phyloP scores from a whole-genome alignment of 2,113 vertebrate species.

The Onychostruthus taczanowskii region DNA sequence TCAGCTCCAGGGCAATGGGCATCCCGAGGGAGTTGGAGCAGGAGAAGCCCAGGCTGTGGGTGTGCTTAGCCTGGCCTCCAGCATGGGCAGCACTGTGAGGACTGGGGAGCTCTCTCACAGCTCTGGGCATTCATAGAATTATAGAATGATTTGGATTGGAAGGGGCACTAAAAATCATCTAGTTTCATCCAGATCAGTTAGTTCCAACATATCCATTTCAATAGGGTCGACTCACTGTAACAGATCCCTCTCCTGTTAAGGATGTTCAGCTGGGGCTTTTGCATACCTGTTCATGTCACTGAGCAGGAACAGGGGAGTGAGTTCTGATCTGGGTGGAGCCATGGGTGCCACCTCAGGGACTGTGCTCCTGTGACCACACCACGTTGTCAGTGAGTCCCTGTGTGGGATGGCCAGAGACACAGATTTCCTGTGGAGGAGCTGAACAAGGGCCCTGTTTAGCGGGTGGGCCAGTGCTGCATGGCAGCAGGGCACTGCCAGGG shows the following conservation, averaged over 20 bases:
- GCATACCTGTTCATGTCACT: not conserved
- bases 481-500: not conserved
- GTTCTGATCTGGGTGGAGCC: not conserved
- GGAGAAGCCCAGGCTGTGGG: not conserved
- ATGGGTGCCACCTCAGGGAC: not conserved
- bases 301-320: not conserved
- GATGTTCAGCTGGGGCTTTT: not conserved
- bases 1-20: not conserved
- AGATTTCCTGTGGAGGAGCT: not conserved
- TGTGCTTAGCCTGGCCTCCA: not conserved
- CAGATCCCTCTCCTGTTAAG: not conserved
- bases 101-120: not conserved
- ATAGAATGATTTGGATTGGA: not conserved
- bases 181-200: not conserved
- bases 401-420: not conserved
- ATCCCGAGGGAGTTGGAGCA: not conserved
- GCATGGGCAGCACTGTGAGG: not conserved
- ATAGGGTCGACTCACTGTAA: rapidly evolving
- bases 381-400: not conserved
- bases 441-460: not conserved
- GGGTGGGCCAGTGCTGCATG: not conserved
- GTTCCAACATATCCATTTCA: not conserved
- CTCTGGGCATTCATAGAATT: not conserved
- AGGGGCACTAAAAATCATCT: not conserved
- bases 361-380: not conserved